phyloP scores from a whole-genome alignment of 1,140 invertebrate species.

The Apolygus lucorum region DNA sequence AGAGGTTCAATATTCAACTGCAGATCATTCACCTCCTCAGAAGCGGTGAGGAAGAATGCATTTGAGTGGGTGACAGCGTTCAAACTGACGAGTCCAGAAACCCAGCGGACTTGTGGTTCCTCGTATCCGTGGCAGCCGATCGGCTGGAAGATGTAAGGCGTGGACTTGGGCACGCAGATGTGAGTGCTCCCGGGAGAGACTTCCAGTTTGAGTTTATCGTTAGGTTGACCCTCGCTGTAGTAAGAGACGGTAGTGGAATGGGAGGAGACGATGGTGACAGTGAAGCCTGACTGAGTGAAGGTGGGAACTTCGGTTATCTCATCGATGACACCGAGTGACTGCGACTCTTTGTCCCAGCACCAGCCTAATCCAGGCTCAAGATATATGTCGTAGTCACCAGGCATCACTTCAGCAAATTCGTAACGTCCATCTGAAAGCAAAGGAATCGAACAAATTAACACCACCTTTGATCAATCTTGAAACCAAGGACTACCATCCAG shows the following conservation, averaged over 20 bases:
- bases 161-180: slow-evolving; percentile 57
- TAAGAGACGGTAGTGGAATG: slow-evolving; percentile 50
- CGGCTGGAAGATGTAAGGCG: slow-evolving; percentile 65
- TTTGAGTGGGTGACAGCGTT: slow-evolving; percentile 39
- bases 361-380: slow-evolving; percentile 53
- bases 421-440: slow-evolving; percentile 58
- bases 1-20: slow-evolving; percentile 35
- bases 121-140: slow-evolving; percentile 75
- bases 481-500: too few species aligned
- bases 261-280: slow-evolving; percentile 54
- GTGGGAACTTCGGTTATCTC: slow-evolving; percentile 54
- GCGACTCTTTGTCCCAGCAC: slow-evolving; percentile 61
- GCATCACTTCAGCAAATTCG: slow-evolving; percentile 64
- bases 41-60: slow-evolving; percentile 34
- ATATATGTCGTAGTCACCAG: slow-evolving; percentile 67
- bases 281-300: slow-evolving; percentile 69
- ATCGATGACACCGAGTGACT: slow-evolving; percentile 55
- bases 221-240: slow-evolving; percentile 11
- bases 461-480: too few species aligned
- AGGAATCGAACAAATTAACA: neutral
- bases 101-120: slow-evolving; percentile 49
- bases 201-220: slow-evolving; percentile 21
- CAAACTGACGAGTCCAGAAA: slow-evolving; percentile 41
- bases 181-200: slow-evolving; percentile 36
- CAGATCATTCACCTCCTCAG: slow-evolving; percentile 37